Conservation (phyloP, 2,888 invertebrate genomes). For the Barypeithes pellucidus region DNA sequence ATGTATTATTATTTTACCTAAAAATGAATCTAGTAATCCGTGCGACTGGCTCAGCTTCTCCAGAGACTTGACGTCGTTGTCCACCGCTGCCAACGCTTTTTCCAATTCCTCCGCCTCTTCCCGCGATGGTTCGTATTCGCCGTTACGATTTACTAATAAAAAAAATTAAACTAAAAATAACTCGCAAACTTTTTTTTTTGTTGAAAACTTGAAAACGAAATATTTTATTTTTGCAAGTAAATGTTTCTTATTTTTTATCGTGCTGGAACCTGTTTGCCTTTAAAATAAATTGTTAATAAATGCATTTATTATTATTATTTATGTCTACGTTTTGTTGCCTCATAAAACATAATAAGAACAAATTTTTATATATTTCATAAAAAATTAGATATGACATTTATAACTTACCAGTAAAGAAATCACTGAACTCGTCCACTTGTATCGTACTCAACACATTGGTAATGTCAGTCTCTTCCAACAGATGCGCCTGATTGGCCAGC, state of each 20-base stretch:
- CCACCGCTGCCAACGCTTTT: slow-evolving; percentile 86
- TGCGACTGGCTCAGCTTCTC: slow-evolving; percentile 79
- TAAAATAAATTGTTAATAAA: too few species aligned
- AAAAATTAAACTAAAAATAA: slow-evolving; percentile 18
- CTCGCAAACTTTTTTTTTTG: background rate
- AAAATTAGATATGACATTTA: background rate
- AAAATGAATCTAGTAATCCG: slow-evolving; percentile 76
- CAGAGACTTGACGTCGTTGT: slow-evolving; percentile 81
- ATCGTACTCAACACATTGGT: slow-evolving; percentile 85
- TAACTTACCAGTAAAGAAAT: slow-evolving; percentile 80
- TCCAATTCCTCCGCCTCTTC: slow-evolving; percentile 93
- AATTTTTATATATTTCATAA: too few species aligned
- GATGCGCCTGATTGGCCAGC: slow-evolving; percentile 78
- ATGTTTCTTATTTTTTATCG: too few species aligned
- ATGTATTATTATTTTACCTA: slow-evolving; percentile 60
- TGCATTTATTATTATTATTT: too few species aligned
- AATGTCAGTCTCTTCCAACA: slow-evolving; percentile 81
- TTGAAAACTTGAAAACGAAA: too few species aligned
- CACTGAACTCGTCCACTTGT: slow-evolving; percentile 88
- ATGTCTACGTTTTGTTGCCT: too few species aligned
- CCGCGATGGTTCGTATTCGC: slow-evolving; percentile 80
- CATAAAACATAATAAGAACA: too few species aligned
- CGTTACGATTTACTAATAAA: slow-evolving; percentile 77
- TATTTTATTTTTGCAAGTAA: too few species aligned
- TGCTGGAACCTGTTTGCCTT: too few species aligned